A percentile compares a stretch with the other conserved stretches of the same genome.
These are phyloP conservation scores for Perca flavescens DNA, from an alignment of 2,113 vertebrate genomes.

Conservation along the genomic window DNA sequence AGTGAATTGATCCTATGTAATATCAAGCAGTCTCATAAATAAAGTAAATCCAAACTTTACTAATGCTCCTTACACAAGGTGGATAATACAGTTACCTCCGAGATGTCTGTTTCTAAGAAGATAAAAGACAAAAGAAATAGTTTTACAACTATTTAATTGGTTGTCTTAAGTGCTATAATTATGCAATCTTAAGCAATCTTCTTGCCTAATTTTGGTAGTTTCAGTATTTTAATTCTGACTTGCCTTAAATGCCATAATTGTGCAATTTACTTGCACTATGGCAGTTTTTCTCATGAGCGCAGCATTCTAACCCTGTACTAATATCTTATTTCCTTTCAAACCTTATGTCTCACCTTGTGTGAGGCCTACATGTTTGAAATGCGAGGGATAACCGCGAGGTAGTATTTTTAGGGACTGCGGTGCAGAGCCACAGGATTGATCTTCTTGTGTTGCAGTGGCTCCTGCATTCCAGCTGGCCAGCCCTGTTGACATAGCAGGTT, in stretches of 20 bases:
- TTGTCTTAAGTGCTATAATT: conserved; percentile 9
- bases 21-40: not conserved
- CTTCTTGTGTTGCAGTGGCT: conserved; percentile 43
- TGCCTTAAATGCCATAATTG: conserved; percentile 7
- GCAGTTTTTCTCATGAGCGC: not conserved
- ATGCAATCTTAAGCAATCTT: not conserved
- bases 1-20: not conserved
- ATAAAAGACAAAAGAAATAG: not conserved
- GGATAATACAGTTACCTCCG: not conserved
- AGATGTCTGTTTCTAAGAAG: not conserved
- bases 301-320: not conserved
- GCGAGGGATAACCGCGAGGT: not conserved
- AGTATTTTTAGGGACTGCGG: conserved; percentile 25
- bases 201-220: conserved; percentile 16
- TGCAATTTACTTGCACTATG: not conserved
- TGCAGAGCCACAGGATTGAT: conserved; percentile 18
- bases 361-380: conserved; percentile 19
- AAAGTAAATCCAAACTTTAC: not conserved
- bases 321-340: not conserved
- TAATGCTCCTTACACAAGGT: not conserved
- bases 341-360: not conserved
- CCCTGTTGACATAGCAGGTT: conserved; percentile 76
- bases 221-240: conserved; percentile 1
- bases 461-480: conserved; percentile 74
- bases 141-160: not conserved